Evolutionary conservation across 2,113 vertebrate species (phyloP), one percentile per base, ranked within the genome.

Genomic region (Eclectus roratus): DNA sequence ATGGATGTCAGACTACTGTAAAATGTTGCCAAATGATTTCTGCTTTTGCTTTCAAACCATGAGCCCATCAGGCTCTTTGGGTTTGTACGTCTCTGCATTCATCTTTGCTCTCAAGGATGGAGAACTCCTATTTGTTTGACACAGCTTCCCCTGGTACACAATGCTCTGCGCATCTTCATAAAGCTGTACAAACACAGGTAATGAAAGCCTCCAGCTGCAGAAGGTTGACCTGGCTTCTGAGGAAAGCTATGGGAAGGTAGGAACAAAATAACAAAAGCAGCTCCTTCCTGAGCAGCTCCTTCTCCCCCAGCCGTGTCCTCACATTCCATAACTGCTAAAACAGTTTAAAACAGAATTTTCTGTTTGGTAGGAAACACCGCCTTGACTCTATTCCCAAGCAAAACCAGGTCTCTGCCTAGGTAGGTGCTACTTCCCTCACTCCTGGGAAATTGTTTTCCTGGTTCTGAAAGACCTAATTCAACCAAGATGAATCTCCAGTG

Each of bases 381-480:
- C 88, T 92, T 29, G 10, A 43, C 35, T 76, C 24, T n/a, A n/a
- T 6, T 60, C 2, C 3, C 24, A 44, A 65, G 44, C 20, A 91
- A 89, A 87, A 52, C 1, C 18, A 77, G 6, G 52, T 82, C 27
- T 73, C 17, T 63, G 15, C 29, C 58, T 23, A 24, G 83, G 58
- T 5, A 93, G 25, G 25, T 49, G 41, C 64, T 52, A 44, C 71
- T 70, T 86, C 52, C 24, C 20, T 87, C 2, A 0, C 7, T 35
- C 41, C 19, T 0, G 8, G 69, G 58, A 55, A 96, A 83, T 70
- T 80, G 17, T 74, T 96, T 80, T 27, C 39, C 24, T 35, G 28
- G 20, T 85, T 96, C 90, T 77, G 60, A 66, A 95, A 96, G 82
- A 86, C 24, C 35, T 52, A 31, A 17, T 69, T 88, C 37, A n/a